Evolutionary conservation across 2,888 invertebrate species (phyloP).

Genomic region (Leptothorax acervorum): DNA sequence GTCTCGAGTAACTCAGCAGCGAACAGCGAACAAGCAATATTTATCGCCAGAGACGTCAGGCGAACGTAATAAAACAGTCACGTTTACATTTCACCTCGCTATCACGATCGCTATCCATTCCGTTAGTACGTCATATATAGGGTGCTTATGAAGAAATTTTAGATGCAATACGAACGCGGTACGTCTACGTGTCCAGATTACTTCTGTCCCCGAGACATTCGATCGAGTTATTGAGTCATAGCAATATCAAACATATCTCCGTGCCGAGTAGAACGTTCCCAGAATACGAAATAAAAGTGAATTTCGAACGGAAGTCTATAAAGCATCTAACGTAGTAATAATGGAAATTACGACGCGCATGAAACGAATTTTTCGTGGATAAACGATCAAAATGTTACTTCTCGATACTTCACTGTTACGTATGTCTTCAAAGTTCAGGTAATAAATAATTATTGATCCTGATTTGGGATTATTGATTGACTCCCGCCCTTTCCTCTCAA

Average conservation of each 20-base stretch:
- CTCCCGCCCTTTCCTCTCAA: neutral
- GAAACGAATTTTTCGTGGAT: conserved; percentile 6
- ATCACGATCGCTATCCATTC: conserved; percentile 17
- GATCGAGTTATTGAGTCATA: conserved; percentile 61
- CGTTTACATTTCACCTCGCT: conserved; percentile 11
- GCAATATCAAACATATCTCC: conserved; percentile 75
- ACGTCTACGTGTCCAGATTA: conserved; percentile 7
- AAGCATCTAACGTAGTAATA: conserved; percentile 11
- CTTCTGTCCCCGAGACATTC: neutral
- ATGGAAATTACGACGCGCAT: neutral
- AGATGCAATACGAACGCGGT: conserved; percentile 10
- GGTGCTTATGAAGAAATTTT: conserved; percentile 36
- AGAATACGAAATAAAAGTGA: conserved; percentile 17
- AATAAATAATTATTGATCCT: conserved; percentile 62
- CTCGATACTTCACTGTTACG: conserved; percentile 60
- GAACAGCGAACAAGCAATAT: conserved; percentile 31
- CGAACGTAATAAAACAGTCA: conserved; percentile 28
- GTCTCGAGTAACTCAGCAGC: neutral
- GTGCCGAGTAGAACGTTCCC: conserved; percentile 58
- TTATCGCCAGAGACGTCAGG: conserved; percentile 8
- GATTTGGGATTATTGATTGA: neutral
- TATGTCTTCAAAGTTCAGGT: conserved; percentile 68
- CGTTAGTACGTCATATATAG: conserved; percentile 27
- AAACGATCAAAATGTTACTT: conserved; percentile 28
- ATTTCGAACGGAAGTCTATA: conserved; percentile 41